Base-by-base conservation (phyloP, 1,140 invertebrate species). In the Drosophila tani region DNA sequence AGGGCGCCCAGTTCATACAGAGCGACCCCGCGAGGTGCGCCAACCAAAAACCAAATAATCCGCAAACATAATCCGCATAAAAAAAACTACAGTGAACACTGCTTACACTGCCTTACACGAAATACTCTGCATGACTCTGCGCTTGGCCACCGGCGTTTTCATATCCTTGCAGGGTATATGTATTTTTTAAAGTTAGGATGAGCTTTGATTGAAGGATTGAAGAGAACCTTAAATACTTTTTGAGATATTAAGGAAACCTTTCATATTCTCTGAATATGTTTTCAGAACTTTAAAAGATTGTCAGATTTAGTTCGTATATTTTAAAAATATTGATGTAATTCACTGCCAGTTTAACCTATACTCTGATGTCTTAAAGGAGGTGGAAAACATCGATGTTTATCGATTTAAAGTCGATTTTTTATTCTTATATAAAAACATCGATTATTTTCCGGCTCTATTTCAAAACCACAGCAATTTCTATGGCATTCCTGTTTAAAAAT, bases 1-100 rank as follows among this genome's bases (percentile, higher is more conserved):
- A 93, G 59, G 94, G 94, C 82, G 95, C 93, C 84, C 88, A 91
- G 64, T 92, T 78, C 32, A 90, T 91, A 81, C 71, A 88, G 50
- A 91, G 79, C 66, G 77, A 82, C 62, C 64, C 81, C 62, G 85
- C 78, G 81, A 88, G 84, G 84, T 87, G 81, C 62, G 85, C 81
- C 78, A 63, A 75, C 70, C 46, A 60, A 58, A 58, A 86, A 51
- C 69, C 74, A 49, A 64, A 62, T 68, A 86, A 65, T 35, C 7
- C 19, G 55, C n/a, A 55, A 49, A 32, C 24, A 55, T 58, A 79
- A 38, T 46, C 21, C 21, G 21, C 35, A 47, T 24, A 62, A 12
- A 12, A 29, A 27, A 24, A 29, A 27, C 21, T n/a, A 64, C 60
- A 65, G 66, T 53, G 46, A 68, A 68, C 29, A 27, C 29, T 32